phyloP scores from a whole-genome alignment of 2,888 invertebrate genomes.

The Pyrocoelia pectoralis region DNA sequence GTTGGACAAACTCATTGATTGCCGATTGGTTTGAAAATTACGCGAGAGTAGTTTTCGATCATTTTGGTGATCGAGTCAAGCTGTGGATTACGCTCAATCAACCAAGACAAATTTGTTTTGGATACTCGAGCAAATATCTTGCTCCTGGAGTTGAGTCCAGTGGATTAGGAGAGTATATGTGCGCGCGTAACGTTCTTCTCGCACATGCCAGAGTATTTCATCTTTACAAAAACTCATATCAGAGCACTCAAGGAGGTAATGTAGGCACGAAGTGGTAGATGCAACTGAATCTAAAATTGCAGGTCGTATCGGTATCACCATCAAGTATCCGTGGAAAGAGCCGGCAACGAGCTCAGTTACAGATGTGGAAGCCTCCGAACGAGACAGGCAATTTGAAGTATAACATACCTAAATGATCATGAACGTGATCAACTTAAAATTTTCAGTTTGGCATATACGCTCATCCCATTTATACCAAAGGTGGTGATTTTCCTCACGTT shows the following conservation, averaged over 20 bases:
- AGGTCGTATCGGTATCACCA: constrained; percentile 56
- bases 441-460: constrained; percentile 46
- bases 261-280: too few relatives aligned
- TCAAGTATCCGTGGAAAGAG: constrained; percentile 69
- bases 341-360: constrained; percentile 62
- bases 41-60: constrained; percentile 58
- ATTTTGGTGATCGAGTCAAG: constrained; percentile 52
- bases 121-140: constrained; percentile 46
- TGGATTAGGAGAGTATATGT: constrained; percentile 67
- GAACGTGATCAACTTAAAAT: neutral
- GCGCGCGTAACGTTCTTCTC: constrained; percentile 60
- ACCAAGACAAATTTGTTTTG: constrained; percentile 51
- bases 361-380: constrained; percentile 55
- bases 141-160: constrained; percentile 56
- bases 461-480: constrained; percentile 39
- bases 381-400: constrained; percentile 14
- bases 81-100: constrained; percentile 65
- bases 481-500: constrained; percentile 31
- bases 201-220: constrained; percentile 61
- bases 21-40: constrained; percentile 66
- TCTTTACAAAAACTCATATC: constrained; percentile 47
- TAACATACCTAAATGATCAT: neutral
- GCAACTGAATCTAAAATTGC: too few relatives aligned
- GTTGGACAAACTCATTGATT: constrained; percentile 63
- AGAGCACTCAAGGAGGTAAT: constrained; percentile 21